Conservation (phyloP, 2,888 invertebrate species). For the Himalopsyche tibetana region DNA sequence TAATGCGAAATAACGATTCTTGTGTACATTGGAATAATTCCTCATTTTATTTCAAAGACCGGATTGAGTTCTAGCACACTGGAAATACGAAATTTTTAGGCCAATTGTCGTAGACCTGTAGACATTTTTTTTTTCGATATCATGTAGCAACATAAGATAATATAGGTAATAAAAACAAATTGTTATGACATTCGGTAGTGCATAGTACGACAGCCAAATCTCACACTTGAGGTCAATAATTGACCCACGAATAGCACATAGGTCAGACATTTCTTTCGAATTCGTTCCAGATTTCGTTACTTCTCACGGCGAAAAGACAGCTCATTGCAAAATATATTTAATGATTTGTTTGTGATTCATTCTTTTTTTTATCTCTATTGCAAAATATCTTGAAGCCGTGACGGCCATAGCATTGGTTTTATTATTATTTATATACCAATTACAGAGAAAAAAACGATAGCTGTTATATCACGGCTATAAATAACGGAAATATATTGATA, state of each 20-base stretch:
- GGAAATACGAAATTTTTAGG: too few relatives aligned
- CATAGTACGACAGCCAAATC: not conserved
- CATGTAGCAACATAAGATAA: too few relatives aligned
- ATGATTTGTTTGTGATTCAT: not conserved
- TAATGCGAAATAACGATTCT: too few relatives aligned
- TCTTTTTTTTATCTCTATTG: not conserved
- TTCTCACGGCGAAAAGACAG: not conserved
- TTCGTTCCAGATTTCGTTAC: not conserved
- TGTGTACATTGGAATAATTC: too few relatives aligned
- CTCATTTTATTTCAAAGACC: too few relatives aligned
- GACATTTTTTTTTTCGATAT: too few relatives aligned
- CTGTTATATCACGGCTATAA: not conserved
- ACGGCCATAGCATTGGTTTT: not conserved
- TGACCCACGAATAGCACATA: not conserved
- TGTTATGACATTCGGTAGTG: not conserved
- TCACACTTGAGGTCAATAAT: not conserved
- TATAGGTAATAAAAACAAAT: too few relatives aligned
- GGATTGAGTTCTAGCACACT: too few relatives aligned
- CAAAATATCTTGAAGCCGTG: not conserved
- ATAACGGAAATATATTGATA: not conserved
- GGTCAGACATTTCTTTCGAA: constrained; percentile 34
- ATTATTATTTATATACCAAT: not conserved
- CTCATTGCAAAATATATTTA: not conserved
- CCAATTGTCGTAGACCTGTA: too few relatives aligned
- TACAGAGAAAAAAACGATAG: not conserved